Evolutionary conservation across 2,797 vertebrate species (phyloP).

Genomic region (Muscicapa striata): DNA sequence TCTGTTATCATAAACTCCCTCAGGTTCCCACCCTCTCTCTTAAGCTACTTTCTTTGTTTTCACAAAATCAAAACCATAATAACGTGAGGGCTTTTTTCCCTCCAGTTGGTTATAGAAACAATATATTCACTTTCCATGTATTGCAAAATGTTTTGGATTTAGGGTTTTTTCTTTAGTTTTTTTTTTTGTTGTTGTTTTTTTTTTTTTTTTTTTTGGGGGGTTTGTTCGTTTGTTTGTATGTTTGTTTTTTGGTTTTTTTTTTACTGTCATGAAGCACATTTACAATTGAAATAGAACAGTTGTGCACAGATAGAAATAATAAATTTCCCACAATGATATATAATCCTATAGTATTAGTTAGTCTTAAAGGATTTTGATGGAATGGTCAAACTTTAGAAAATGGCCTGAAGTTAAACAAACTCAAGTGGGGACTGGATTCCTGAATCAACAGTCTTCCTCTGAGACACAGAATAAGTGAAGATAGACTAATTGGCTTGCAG

Average conservation of each 20-base stretch:
- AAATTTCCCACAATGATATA: neutral
- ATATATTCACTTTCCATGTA: neutral
- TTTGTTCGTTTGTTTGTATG: too few species aligned
- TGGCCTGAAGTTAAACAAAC: neutral
- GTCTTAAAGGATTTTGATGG: neutral
- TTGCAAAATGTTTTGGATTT: neutral
- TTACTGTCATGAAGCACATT: neutral
- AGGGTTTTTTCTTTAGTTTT: too few species aligned
- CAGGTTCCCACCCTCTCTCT: neutral
- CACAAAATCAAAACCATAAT: neutral
- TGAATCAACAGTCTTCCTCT: neutral
- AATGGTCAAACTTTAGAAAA: neutral
- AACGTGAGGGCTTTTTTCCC: neutral
- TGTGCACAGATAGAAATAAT: neutral
- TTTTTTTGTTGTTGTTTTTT: too few species aligned
- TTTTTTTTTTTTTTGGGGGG: too few species aligned
- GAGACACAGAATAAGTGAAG: neutral
- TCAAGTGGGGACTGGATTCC: neutral
- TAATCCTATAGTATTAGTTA: neutral
- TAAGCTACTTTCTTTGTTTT: neutral
- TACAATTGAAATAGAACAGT: neutral
- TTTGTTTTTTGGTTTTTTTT: neutral
- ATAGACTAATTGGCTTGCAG: neutral
- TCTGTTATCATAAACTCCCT: neutral
- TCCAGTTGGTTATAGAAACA: neutral